Base-by-base conservation (phyloP, 2,113 vertebrate genomes). In the Mixornis gularis region DNA sequence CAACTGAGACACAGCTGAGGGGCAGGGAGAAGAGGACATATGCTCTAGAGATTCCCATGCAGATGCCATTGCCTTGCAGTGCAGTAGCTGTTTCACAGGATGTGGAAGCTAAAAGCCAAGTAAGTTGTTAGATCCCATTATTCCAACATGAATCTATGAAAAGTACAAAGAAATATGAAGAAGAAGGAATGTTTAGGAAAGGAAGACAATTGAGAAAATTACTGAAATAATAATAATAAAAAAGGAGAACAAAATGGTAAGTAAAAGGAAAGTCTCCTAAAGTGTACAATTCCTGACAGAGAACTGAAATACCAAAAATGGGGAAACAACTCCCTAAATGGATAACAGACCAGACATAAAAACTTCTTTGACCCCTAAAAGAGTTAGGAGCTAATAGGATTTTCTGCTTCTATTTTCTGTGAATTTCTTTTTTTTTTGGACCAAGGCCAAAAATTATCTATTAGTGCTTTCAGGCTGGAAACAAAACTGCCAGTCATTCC, bases 401-500 rank as follows among this genome's bases (percentile, higher is more conserved):
- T 81, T 89, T 88, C 70, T 83, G 53, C 66, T 78, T 78, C 79
- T 63, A 76, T 46, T 79, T 88, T 93, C 91, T 80, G 38, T 22
- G 17, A 56, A 8, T 17, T 83, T 52, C 40, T 51, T 44, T 51
- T 64, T 64, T 79, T 87, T 60, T 66, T 70, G 91, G 84, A 83
- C 30, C 24, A 46, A 73, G 55, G 68, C 92, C 94, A 94, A 87
- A 94, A 94, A 63, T 80, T 68, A 85, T 93, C 91, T 84, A 66
- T 95, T 93, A 86, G 64, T 27, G 74, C 92, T 95, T 96, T 95
- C 80, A 96, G 80, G 38, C 90, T 96, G 88, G 71, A 93, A 95
- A 96, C 92, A 95, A 94, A 84, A 91, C 92, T 95, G 92, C 65
- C 94, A 95, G 85, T 95, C 94, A 95, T 81, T 89, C 56, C 87